Evolutionary conservation across 2,888 invertebrate species (phyloP).

Genomic region (Bellardia pandia): DNA sequence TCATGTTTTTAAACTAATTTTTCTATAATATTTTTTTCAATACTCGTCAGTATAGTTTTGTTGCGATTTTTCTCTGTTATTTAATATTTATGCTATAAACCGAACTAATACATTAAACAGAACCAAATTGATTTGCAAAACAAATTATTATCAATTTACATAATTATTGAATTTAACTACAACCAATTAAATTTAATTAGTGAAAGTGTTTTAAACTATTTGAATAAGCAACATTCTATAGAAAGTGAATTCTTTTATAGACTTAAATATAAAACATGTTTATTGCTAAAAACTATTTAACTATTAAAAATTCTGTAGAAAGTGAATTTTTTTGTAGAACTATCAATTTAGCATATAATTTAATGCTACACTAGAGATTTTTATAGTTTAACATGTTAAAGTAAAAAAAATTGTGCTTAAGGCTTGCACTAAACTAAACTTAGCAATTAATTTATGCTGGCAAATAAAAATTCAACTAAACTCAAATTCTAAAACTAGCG

Average conservation of each 20-base stretch:
- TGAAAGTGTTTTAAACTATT: neutral
- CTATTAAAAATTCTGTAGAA: neutral
- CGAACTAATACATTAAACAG: too few relatives aligned
- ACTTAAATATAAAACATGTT: neutral
- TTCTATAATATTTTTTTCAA: too few relatives aligned
- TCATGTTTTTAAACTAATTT: too few relatives aligned
- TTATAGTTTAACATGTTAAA: neutral
- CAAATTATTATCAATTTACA: neutral
- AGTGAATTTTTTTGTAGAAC: neutral
- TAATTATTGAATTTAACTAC: neutral
- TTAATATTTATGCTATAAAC: too few relatives aligned
- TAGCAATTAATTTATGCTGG: conserved; percentile 1
- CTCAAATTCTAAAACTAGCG: neutral
- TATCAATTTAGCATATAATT: neutral
- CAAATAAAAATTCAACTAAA: neutral
- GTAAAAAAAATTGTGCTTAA: neutral
- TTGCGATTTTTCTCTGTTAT: too few relatives aligned
- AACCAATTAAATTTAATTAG: neutral
- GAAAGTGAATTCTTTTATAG: neutral
- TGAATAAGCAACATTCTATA: neutral
- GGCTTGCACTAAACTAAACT: neutral
- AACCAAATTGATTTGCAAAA: neutral
- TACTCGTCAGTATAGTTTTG: too few relatives aligned
- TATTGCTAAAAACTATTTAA: neutral
- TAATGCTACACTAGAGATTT: neutral